Percentiles rank a stretch among this genome's conserved stretches.
phyloP scores from a whole-genome alignment of 1,140 invertebrate genomes.

The Melipona quadrifasciata region DNA sequence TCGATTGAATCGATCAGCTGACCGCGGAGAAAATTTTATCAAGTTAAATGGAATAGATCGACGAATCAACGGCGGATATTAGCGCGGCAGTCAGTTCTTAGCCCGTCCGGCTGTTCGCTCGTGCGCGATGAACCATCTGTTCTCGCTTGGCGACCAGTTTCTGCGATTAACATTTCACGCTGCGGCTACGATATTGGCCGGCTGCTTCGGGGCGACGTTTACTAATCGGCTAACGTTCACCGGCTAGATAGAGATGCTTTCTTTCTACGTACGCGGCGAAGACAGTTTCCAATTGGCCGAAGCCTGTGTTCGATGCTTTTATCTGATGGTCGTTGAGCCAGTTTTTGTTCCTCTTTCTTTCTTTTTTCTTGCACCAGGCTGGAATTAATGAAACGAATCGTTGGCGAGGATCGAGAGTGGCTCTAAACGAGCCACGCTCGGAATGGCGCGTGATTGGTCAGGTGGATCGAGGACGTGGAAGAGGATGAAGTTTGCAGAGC shows the following conservation, averaged over 20 bases:
- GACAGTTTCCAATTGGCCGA: background rate
- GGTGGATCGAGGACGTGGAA: no score
- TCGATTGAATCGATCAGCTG: no score
- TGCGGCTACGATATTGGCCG: constrained; percentile 35
- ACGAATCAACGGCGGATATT: no score
- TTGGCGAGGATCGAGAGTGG: background rate
- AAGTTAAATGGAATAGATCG: background rate
- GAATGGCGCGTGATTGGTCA: background rate
- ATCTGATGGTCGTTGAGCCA: background rate
- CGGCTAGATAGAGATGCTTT: constrained; percentile 42
- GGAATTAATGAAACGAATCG: background rate
- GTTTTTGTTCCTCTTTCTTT: background rate
- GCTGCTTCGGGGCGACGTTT: constrained; percentile 58
- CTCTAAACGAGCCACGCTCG: background rate
- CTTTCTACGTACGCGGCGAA: background rate
- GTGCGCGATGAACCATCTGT: constrained; percentile 8
- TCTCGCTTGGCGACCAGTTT: constrained; percentile 64
- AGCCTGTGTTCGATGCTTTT: background rate
- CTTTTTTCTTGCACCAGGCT: no score
- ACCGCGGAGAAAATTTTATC: background rate
- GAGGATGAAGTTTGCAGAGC: background rate
- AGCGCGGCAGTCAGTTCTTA: background rate
- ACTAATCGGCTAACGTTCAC: constrained; percentile 55
- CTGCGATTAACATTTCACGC: constrained; percentile 76
- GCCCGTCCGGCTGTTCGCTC: background rate